Percentiles rank a stretch among this genome's conserved stretches.
Conservation (phyloP, 2,113 vertebrate species). For the Pseudorasbora parva region DNA sequence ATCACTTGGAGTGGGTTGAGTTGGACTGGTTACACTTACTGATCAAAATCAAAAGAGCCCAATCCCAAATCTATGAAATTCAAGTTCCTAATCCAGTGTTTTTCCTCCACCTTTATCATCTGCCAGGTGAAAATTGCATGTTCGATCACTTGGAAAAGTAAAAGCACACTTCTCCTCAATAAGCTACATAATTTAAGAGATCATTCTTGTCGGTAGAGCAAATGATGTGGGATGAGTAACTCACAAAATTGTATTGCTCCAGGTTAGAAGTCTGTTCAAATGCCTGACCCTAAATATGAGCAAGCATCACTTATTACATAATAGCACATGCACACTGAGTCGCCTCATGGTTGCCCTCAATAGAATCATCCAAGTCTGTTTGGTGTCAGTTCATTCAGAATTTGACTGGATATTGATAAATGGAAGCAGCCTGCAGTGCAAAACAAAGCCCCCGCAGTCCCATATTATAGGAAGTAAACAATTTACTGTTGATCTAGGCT, state of each 20-base stretch:
- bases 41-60: neutral
- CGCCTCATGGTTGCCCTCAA: neutral
- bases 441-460: neutral
- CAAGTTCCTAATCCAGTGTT: too few relatives aligned
- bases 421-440: conserved; percentile 6
- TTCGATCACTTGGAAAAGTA: neutral
- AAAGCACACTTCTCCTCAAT: neutral
- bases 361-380: conserved; percentile 16
- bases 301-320: neutral
- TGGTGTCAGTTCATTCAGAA: conserved; percentile 27
- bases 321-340: neutral
- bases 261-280: neutral
- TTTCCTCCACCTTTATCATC: neutral
- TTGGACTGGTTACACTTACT: too few relatives aligned
- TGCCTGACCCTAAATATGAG: neutral
- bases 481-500: conserved; percentile 14
- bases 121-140: neutral
- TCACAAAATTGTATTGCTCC: neutral
- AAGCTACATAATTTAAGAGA: neutral
- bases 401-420: conserved; percentile 30
- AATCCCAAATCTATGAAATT: neutral
- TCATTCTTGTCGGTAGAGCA: neutral
- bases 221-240: neutral
- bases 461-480: conserved; percentile 22
- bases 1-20: too few relatives aligned